phyloP scores from a whole-genome alignment of 2,888 invertebrate species.

The Tupiocoris notatus region DNA sequence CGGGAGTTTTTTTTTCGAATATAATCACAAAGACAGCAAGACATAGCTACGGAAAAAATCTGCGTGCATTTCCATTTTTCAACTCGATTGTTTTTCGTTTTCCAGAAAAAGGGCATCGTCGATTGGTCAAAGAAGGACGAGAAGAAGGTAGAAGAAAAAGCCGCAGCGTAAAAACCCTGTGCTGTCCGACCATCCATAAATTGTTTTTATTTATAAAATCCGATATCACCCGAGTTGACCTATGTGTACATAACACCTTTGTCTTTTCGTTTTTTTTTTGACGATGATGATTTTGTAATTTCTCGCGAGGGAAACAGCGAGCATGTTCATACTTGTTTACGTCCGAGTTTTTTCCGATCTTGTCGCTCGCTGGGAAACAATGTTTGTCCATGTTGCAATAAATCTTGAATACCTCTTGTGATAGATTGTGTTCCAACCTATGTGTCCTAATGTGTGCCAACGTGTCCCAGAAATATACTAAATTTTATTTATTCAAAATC shows the following conservation, averaged over 20 bases:
- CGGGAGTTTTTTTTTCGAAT: no score
- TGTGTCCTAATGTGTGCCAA: no score
- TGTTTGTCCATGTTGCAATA: conserved; percentile 22
- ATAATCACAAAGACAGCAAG: no score
- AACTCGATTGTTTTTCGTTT: conserved; percentile 53
- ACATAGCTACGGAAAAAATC: no score
- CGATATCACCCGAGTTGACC: conserved; percentile 5
- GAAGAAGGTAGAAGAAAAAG: conserved; percentile 74
- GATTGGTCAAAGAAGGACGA: conserved; percentile 93
- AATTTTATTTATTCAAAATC: no score
- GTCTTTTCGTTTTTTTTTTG: conserved; percentile 13
- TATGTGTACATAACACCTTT: conserved; percentile 32
- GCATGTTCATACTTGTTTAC: background rate
- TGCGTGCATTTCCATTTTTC: no score
- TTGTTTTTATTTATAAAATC: conserved; percentile 21
- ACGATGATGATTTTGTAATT: conserved; percentile 13
- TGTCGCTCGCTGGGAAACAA: conserved; percentile 11
- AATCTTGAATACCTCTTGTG: conserved; percentile 36
- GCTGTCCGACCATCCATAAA: conserved; percentile 6
- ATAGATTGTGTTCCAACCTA: no score
- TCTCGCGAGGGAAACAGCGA: background rate
- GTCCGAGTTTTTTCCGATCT: conserved; percentile 1
- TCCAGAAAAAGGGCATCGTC: conserved; percentile 77
- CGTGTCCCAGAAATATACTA: no score
- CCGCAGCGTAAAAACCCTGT: conserved; percentile 26